Base-by-base conservation (phyloP, 2,888 invertebrate genomes). In the Andrena flavipes region DNA sequence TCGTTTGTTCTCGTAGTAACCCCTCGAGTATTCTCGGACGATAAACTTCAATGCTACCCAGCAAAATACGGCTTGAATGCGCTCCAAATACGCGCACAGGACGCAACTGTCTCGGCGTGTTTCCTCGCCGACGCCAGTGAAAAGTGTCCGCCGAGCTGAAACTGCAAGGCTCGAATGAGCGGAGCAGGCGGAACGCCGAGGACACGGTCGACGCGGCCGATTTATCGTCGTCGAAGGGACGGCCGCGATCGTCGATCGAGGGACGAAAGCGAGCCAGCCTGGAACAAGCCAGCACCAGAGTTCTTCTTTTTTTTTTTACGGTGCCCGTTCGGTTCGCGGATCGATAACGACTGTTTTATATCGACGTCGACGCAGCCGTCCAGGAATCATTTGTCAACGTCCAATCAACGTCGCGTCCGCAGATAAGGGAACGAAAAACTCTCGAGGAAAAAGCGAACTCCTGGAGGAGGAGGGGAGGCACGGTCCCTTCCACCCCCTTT, bases 361-460 rank as follows among this genome's bases (percentile, higher is more conserved):
- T 92, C 90, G 84, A 86, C 72, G 84, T 84, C 85, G 84, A 73
- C 82, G 89, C 83, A 83, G 75, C 65, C 82, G 77, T 74, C 79
- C 83, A 85, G 73, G 84, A 88, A 87, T 91, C 92, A 89, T 92
- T 92, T 92, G 90, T 92, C 92, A 92, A 92, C 89, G 92, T 92
- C 92, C 91, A 92, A 92, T 92, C 92, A 92, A 90, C 88, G 89
- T 90, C 89, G 85, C 67, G 68, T 42, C 51, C 51, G 68, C 54
- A 74, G 82, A 74, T 63, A 80, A 80, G 72, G 72, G 76, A 63
- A 35, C 29, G 70, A 79, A 73, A 80, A 77, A 72, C 20, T 68
- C 33, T 13, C 13, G 20, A 49, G 54, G 72, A 84, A 70, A 77
- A 56, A 76, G 74, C 69, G 54, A 42, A 54, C 60, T 35, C 23